Evolutionary conservation across 2,888 invertebrate genomes (phyloP).

Genomic region (Oscheius onirici): DNA sequence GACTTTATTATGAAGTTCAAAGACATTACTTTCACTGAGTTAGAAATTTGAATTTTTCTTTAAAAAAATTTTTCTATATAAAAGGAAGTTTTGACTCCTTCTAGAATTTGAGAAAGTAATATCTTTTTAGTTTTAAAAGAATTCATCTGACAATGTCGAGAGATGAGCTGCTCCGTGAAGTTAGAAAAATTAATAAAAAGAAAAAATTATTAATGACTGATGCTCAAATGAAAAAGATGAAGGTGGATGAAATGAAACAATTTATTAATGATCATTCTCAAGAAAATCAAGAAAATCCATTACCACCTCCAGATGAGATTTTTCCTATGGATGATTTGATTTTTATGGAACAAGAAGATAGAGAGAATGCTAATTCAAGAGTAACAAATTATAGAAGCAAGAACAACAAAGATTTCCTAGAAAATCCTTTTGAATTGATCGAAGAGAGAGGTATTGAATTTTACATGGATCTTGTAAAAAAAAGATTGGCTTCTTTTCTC

Average conservation of each 20-base stretch:
- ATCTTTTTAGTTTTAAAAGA: conserved; percentile 2
- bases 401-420: conserved; percentile 28
- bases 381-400: conserved; percentile 29
- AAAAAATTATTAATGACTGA: conserved; percentile 28
- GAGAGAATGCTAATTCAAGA: conserved; percentile 27
- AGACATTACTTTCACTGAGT: conserved; percentile 15
- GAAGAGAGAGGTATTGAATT: conserved; percentile 29
- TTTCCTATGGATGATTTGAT: conserved; percentile 28
- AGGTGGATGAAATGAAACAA: conserved; percentile 13
- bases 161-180: conserved; percentile 42
- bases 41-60: conserved; percentile 15
- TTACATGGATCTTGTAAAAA: conserved; percentile 12
- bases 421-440: conserved; percentile 28
- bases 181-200: conserved; percentile 35
- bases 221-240: conserved; percentile 35
- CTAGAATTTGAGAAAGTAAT: conserved; percentile 42
- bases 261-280: conserved; percentile 14
- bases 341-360: conserved; percentile 29
- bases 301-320: conserved; percentile 29
- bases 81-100: conserved; percentile 26
- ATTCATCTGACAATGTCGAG: conserved; percentile 37
- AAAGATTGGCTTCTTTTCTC: conserved; percentile 29
- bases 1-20: conserved; percentile 37
- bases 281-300: conserved; percentile 37
- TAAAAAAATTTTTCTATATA: conserved; percentile 35